Conservation (phyloP, 2,797 vertebrate species). For the Crenichthys baileyi region DNA sequence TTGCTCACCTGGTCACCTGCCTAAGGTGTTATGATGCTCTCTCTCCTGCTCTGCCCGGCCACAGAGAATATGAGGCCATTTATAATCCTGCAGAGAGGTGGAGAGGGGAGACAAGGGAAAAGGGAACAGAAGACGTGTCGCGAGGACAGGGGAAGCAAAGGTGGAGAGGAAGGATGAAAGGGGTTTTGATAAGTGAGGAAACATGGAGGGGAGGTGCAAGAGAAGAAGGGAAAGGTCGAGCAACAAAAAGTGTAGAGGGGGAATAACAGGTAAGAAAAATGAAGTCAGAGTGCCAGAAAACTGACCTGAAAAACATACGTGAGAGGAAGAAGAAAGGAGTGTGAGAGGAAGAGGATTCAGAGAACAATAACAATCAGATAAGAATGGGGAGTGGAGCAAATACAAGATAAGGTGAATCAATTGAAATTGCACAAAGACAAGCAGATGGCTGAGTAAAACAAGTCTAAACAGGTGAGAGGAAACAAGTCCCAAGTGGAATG, state of each 20-base stretch:
- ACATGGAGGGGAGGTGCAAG: background rate
- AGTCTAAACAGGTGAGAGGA: background rate
- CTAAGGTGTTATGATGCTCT: conserved; percentile 54
- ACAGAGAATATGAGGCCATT: conserved; percentile 55
- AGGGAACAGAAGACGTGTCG: conserved; percentile 6
- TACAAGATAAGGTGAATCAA: background rate
- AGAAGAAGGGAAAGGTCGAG: background rate
- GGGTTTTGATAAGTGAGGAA: conserved; percentile 3
- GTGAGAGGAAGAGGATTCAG: background rate
- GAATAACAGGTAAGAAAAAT: background rate
- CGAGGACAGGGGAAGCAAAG: background rate
- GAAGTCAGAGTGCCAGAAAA: background rate
- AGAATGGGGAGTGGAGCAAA: background rate
- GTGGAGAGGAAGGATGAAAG: background rate
- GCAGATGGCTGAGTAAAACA: background rate
- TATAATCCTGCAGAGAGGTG: conserved; percentile 51
- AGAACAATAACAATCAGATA: conserved; percentile 4
- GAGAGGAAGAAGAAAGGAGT: background rate
- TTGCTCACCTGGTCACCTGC: conserved; percentile 65
- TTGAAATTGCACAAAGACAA: background rate
- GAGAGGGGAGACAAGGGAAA: background rate
- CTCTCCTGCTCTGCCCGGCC: conserved; percentile 45
- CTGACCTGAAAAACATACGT: background rate
- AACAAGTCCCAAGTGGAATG: background rate
- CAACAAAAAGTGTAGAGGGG: background rate